Evolutionary conservation across 1,140 invertebrate genomes (phyloP).

Genomic region (Grapholita molesta): DNA sequence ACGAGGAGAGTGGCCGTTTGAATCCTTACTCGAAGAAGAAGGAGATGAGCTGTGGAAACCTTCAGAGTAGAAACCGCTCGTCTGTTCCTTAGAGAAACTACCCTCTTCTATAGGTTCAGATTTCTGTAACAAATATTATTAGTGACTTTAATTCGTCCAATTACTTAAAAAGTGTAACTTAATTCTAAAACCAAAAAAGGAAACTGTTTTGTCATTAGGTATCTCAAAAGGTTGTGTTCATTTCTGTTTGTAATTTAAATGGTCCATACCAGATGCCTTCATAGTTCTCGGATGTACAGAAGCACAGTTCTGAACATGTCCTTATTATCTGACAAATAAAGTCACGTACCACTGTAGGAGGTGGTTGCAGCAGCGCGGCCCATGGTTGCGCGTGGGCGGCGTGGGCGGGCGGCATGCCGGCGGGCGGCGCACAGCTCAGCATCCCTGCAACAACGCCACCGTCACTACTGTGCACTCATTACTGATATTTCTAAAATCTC

Average conservation of each 20-base stretch:
- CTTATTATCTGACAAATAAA: too few relatives aligned
- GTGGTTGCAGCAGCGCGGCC: conserved; percentile 48
- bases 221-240: too few relatives aligned
- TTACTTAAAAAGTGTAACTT: too few relatives aligned
- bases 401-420: conserved; percentile 63
- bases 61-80: conserved; percentile 72
- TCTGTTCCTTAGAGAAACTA: conserved; percentile 63
- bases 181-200: too few relatives aligned
- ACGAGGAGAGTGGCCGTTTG: conserved; percentile 65
- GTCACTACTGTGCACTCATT: neutral
- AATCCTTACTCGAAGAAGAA: conserved; percentile 73
- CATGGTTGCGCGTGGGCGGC: conserved; percentile 49
- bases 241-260: too few relatives aligned
- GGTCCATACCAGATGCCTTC: too few relatives aligned
- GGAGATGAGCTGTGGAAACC: conserved; percentile 75
- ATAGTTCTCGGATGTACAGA: too few relatives aligned
- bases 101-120: conserved; percentile 68
- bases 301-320: too few relatives aligned
- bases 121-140: conserved; percentile 51
- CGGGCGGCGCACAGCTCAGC: conserved; percentile 65
- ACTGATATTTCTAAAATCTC: too few relatives aligned
- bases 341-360: conserved; percentile 56
- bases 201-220: too few relatives aligned
- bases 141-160: neutral
- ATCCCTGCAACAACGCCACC: conserved; percentile 41